A percentile compares a stretch with the other conserved stretches of the same genome.
Evolutionary conservation across 1,140 invertebrate genomes (phyloP).

Genomic region (Glossosoma conforme): DNA sequence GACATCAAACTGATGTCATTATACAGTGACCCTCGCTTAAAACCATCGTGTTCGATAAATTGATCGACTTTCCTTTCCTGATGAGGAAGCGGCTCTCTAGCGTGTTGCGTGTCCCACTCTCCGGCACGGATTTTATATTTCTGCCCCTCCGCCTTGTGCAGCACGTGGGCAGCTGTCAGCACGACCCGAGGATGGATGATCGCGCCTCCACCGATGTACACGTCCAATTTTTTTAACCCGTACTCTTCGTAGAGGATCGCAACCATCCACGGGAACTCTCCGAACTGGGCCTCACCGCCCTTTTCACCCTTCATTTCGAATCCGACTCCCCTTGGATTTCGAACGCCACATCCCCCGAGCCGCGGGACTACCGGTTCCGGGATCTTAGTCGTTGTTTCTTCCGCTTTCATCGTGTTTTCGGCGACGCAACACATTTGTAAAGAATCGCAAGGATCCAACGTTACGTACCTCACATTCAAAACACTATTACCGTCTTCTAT

Average conservation of each 20-base stretch:
- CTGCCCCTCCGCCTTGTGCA: too few relatives aligned
- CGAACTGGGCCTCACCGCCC: neutral
- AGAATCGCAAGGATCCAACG: too few relatives aligned
- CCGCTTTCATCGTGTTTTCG: too few relatives aligned
- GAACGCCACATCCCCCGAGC: neutral
- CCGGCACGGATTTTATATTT: conserved; percentile 60
- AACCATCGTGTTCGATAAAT: conserved; percentile 61
- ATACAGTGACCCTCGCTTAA: conserved; percentile 62
- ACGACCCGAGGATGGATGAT: neutral
- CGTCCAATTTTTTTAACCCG: neutral
- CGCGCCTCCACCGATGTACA: neutral
- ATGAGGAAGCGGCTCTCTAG: conserved; percentile 56
- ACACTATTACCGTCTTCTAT: too few relatives aligned
- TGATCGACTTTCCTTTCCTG: conserved; percentile 55
- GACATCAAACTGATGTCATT: conserved; percentile 68
- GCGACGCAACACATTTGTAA: too few relatives aligned
- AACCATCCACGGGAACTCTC: neutral
- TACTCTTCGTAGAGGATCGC: neutral
- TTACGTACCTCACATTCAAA: too few relatives aligned
- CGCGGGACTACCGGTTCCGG: neutral
- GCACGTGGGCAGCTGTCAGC: too few relatives aligned
- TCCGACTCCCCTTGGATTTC: neutral
- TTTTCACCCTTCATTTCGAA: neutral
- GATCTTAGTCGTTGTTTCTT: too few relatives aligned
- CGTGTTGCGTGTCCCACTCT: conserved; percentile 70